These are phyloP conservation scores for Lepidurus apus DNA, from an alignment of 1,140 invertebrate species.

Conservation along the genomic window DNA sequence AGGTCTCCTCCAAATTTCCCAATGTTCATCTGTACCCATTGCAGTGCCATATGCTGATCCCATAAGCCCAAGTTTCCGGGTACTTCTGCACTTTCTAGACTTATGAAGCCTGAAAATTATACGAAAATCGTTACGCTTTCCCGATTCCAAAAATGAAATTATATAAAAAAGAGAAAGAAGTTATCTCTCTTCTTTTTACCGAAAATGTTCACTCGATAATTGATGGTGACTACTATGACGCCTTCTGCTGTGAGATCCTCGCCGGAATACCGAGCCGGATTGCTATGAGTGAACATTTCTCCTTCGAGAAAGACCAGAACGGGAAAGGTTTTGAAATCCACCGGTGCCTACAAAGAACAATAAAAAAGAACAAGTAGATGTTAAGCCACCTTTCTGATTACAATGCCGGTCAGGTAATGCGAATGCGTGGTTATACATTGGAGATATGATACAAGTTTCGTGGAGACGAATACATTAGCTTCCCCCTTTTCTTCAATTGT, in stretches of 20 bases:
- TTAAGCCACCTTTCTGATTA: neutral
- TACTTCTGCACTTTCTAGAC: conserved; percentile 53
- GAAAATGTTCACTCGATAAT: conserved; percentile 59
- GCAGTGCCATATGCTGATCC: conserved; percentile 63
- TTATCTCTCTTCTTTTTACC: conserved; percentile 41
- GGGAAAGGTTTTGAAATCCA: conserved; percentile 50
- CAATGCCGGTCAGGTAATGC: neutral
- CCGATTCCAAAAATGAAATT: neutral
- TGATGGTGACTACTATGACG: conserved; percentile 57
- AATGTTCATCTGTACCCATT: conserved; percentile 67
- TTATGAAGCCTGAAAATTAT: conserved; percentile 55
- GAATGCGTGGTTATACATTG: neutral
- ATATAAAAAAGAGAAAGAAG: neutral
- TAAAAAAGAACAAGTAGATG: conserved; percentile 23
- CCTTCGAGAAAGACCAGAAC: conserved; percentile 56
- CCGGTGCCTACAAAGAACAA: conserved; percentile 48
- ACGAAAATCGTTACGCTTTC: conserved; percentile 2
- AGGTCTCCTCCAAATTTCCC: conserved; percentile 65
- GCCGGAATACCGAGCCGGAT: conserved; percentile 50
- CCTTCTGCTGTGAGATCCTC: conserved; percentile 61
- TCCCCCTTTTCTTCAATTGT: conserved; percentile 35
- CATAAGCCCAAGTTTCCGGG: conserved; percentile 63
- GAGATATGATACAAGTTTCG: neutral
- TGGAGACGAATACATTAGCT: neutral
- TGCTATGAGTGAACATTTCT: conserved; percentile 49